phyloP scores from a whole-genome alignment of 2,797 vertebrate species.

The Parotocinclus haroldoi region DNA sequence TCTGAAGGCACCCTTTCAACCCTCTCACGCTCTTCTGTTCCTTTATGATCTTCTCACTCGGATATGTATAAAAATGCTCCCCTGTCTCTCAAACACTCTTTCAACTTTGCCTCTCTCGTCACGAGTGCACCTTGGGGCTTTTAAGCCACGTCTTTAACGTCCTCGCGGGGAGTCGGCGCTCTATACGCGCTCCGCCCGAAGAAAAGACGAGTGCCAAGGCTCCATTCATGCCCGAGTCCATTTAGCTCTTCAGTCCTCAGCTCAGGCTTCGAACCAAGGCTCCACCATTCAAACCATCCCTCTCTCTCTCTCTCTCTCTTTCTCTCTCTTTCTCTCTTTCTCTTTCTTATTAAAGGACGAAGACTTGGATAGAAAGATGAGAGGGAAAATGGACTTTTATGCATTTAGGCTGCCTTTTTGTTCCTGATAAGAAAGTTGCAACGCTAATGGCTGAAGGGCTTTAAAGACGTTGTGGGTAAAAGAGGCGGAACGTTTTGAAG shows the following conservation, averaged over 20 bases:
- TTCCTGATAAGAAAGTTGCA: conserved; percentile 38
- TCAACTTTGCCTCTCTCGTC: conserved; percentile 33
- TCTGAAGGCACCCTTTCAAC: conserved; percentile 38
- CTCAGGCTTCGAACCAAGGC: conserved; percentile 72
- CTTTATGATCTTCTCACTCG: conserved; percentile 69
- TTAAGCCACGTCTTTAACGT: conserved; percentile 71
- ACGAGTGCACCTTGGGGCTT: conserved; percentile 69
- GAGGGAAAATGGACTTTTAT: conserved; percentile 45
- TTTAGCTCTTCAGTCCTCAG: conserved; percentile 68
- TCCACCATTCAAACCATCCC: conserved; percentile 67
- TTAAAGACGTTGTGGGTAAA: conserved; percentile 15
- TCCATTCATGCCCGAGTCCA: conserved; percentile 46
- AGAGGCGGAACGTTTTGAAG: conserved; percentile 10
- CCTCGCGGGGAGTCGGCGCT: conserved; percentile 69
- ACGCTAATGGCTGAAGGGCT: conserved; percentile 22
- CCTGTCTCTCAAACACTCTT: conserved; percentile 23
- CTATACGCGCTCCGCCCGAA: conserved; percentile 45
- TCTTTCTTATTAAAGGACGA: conserved; percentile 39
- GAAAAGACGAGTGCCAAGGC: conserved; percentile 44
- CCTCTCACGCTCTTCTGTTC: conserved; percentile 44
- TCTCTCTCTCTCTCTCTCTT: conserved; percentile 30
- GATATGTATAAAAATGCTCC: too few relatives aligned
- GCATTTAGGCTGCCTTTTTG: conserved; percentile 28
- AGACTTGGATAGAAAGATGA: conserved; percentile 46
- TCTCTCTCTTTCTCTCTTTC: conserved; percentile 28